Conservation (phyloP, 1,140 invertebrate species). For the Hylyphantes graminicola region DNA sequence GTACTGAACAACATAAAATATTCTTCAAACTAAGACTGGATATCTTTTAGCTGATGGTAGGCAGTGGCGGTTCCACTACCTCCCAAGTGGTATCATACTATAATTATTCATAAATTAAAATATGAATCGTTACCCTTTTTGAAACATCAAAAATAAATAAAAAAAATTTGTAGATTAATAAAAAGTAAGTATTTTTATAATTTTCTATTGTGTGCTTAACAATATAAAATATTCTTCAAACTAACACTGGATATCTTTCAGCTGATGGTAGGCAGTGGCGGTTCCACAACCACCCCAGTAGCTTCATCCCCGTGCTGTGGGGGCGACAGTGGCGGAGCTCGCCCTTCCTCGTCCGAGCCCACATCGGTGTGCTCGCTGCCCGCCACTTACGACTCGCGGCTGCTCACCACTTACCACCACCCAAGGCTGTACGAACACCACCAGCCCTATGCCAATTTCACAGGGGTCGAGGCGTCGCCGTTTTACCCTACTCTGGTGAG, state of each 20-base stretch:
- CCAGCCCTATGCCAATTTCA: conserved; percentile 50
- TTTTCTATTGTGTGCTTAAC: too few relatives aligned
- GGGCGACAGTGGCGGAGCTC: conserved; percentile 20
- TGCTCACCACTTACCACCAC: conserved; percentile 53
- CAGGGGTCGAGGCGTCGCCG: conserved; percentile 46
- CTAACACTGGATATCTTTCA: neutral
- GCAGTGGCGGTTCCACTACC: too few relatives aligned
- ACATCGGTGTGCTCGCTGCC: conserved; percentile 50
- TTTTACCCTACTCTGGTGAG: conserved; percentile 55
- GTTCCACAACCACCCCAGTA: conserved; percentile 29
- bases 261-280: conserved; percentile 44
- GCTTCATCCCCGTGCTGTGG: conserved; percentile 51
- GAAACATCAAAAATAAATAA: too few relatives aligned
- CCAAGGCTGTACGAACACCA: conserved; percentile 46
- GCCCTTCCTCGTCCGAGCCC: conserved; percentile 37
- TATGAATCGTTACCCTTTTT: too few relatives aligned
- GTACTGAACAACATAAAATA: too few relatives aligned
- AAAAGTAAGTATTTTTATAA: too few relatives aligned
- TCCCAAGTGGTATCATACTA: too few relatives aligned
- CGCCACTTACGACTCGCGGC: conserved; percentile 53
- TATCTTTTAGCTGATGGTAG: too few relatives aligned
- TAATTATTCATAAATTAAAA: too few relatives aligned
- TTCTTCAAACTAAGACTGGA: too few relatives aligned
- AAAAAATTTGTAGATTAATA: too few relatives aligned
- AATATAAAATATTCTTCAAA: too few relatives aligned